A percentile compares a stretch with the other conserved stretches of the same genome.
phyloP scores from a whole-genome alignment of 1,140 invertebrate genomes.

The Lineus longissimus region DNA sequence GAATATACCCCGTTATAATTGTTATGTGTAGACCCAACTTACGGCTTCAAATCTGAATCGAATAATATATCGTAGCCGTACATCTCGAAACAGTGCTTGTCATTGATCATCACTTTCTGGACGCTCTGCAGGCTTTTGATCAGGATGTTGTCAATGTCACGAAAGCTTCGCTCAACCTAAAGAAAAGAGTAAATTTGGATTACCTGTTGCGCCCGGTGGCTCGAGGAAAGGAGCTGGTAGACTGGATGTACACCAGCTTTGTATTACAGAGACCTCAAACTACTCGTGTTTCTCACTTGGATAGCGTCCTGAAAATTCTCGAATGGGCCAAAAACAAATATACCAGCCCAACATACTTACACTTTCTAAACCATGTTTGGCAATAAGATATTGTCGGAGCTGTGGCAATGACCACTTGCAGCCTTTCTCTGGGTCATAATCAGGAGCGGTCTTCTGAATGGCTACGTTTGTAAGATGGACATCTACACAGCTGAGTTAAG shows the following conservation, averaged over 20 bases:
- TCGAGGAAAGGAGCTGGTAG: no score
- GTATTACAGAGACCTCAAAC: no score
- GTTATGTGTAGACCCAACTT: no score
- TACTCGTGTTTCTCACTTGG: no score
- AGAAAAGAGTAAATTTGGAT: no score
- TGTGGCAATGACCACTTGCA: conserved; percentile 57
- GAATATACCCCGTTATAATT: no score
- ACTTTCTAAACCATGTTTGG: conserved; percentile 51
- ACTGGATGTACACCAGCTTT: no score
- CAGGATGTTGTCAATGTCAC: conserved; percentile 55
- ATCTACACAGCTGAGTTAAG: conserved; percentile 18
- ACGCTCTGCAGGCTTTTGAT: conserved; percentile 56
- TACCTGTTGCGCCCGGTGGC: no score
- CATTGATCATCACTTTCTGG: conserved; percentile 56
- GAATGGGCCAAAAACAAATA: no score
- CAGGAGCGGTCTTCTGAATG: conserved; percentile 57
- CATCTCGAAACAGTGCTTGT: conserved; percentile 59
- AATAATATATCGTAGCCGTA: conserved; percentile 58
- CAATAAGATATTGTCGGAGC: conserved; percentile 51
- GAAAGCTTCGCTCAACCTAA: conserved; percentile 44
- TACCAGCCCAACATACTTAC: no score
- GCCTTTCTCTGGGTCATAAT: conserved; percentile 58
- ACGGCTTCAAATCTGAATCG: conserved; percentile 52
- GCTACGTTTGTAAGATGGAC: conserved; percentile 59
- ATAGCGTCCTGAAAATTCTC: no score